Conservation (phyloP, 2,797 vertebrate genomes). For the Channallabes apus region DNA sequence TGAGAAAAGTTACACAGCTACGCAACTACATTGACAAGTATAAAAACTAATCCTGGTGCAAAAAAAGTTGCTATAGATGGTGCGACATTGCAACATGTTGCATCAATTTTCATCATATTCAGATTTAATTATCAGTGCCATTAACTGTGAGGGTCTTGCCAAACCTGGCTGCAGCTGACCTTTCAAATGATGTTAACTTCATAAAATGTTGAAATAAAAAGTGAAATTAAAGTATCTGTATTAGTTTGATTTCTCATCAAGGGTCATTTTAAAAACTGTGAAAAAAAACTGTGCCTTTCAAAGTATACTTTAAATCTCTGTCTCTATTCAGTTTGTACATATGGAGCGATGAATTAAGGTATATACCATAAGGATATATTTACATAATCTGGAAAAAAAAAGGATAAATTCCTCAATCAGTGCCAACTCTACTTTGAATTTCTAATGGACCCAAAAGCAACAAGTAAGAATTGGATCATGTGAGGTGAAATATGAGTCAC, state of each 20-base stretch:
- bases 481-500: too few relatives aligned
- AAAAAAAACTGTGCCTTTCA: not conserved
- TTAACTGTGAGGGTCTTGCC: not conserved
- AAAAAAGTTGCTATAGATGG: constrained; percentile 11
- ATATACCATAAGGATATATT: not conserved
- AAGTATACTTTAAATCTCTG: too few relatives aligned
- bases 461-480: too few relatives aligned
- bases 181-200: constrained; percentile 4
- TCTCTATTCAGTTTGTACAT: not conserved
- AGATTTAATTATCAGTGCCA: constrained; percentile 1
- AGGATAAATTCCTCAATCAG: too few relatives aligned
- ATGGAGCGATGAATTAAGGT: not conserved
- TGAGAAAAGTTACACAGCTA: not conserved
- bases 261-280: not conserved
- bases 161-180: not conserved
- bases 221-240: not conserved
- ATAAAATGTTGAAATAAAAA: not conserved
- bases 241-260: not conserved
- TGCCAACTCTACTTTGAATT: too few relatives aligned
- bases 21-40: not conserved
- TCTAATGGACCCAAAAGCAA: too few relatives aligned
- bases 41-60: not conserved
- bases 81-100: not conserved
- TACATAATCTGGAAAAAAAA: not conserved
- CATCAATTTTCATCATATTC: not conserved